Evolutionary conservation across 2,797 vertebrate genomes (phyloP).

Genomic region (Synanceia verrucosa): DNA sequence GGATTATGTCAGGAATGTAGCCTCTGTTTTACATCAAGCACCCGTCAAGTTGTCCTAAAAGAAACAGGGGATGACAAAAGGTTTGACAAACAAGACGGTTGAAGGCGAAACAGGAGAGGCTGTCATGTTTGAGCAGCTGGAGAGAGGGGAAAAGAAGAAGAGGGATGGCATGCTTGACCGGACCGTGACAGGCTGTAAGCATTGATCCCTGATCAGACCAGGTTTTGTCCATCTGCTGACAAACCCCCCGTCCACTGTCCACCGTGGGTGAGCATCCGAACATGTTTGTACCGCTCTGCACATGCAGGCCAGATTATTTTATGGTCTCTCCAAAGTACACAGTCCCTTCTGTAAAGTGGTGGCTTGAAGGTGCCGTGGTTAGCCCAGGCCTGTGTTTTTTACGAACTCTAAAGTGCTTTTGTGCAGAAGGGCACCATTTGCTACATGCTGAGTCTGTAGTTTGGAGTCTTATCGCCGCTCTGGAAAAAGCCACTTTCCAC

Average conservation of each 20-base stretch:
- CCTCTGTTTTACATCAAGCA: slow-evolving; percentile 50
- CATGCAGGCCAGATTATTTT: slow-evolving; percentile 41
- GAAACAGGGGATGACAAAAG: slow-evolving; percentile 45
- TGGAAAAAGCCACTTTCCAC: slow-evolving; percentile 79
- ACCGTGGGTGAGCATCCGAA: slow-evolving; percentile 35
- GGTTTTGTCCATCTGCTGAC: slow-evolving; percentile 61
- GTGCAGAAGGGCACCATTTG: slow-evolving; percentile 76
- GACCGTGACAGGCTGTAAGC: slow-evolving; percentile 46
- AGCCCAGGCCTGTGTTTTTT: slow-evolving; percentile 31
- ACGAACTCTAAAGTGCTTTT: slow-evolving; percentile 77
- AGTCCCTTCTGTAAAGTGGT: slow-evolving; percentile 58
- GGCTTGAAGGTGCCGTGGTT: slow-evolving; percentile 46
- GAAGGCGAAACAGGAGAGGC: slow-evolving; percentile 34
- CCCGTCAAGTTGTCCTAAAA: slow-evolving; percentile 32
- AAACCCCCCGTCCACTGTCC: slow-evolving; percentile 13
- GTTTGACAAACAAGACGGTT: slow-evolving; percentile 48
- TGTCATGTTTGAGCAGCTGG: slow-evolving; percentile 73
- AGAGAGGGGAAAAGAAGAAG: slow-evolving; percentile 21
- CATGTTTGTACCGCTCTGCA: slow-evolving; percentile 37
- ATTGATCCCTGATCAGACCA: slow-evolving; percentile 60
- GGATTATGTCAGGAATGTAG: slow-evolving; percentile 44
- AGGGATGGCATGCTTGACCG: slow-evolving; percentile 40
- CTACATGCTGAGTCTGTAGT: slow-evolving; percentile 81
- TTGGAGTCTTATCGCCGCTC: slow-evolving; percentile 54
- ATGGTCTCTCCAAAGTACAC: slow-evolving; percentile 57